Evolutionary conservation across 2,113 vertebrate species (phyloP).

Genomic region (Odontesthes bonariensis): DNA sequence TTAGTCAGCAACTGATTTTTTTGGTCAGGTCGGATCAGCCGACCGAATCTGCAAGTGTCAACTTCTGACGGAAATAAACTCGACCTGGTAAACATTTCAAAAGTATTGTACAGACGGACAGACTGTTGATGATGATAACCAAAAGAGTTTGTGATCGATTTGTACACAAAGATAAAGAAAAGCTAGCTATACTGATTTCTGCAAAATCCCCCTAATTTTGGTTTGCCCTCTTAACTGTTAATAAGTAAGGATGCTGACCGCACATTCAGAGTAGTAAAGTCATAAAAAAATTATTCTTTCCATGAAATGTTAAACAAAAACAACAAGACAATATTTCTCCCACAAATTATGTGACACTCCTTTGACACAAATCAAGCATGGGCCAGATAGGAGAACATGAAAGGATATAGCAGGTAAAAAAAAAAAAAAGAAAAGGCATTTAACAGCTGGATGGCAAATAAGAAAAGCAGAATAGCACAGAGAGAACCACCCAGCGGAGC

Average conservation of each 20-base stretch:
- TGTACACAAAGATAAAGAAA: conserved; percentile 50
- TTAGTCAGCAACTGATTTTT: conserved; percentile 30
- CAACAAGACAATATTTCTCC: conserved; percentile 52
- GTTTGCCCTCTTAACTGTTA: conserved; percentile 49
- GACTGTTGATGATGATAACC: conserved; percentile 21
- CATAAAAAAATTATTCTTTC: conserved; percentile 38
- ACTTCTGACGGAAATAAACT: conserved; percentile 26
- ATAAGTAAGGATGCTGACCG: conserved; percentile 40
- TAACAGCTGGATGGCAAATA: conserved; percentile 58
- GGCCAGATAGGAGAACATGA: conserved; percentile 30
- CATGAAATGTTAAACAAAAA: conserved; percentile 36
- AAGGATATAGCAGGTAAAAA: conserved; percentile 39
- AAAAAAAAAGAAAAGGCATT: conserved; percentile 46
- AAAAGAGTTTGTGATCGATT: conserved; percentile 32
- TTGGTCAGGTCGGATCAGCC: conserved; percentile 46
- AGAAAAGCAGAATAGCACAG: conserved; percentile 45
- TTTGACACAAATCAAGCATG: conserved; percentile 46
- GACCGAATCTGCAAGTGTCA: conserved; percentile 20
- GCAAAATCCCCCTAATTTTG: conserved; percentile 56
- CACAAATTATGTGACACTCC: conserved; percentile 55
- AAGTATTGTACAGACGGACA: conserved; percentile 22
- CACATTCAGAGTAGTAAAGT: conserved; percentile 63
- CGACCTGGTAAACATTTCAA: conserved; percentile 46
- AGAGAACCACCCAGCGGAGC: conserved; percentile 43
- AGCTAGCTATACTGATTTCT: conserved; percentile 65